Conservation (phyloP, 1,140 invertebrate species). For the Hydropsyche tenuis region DNA sequence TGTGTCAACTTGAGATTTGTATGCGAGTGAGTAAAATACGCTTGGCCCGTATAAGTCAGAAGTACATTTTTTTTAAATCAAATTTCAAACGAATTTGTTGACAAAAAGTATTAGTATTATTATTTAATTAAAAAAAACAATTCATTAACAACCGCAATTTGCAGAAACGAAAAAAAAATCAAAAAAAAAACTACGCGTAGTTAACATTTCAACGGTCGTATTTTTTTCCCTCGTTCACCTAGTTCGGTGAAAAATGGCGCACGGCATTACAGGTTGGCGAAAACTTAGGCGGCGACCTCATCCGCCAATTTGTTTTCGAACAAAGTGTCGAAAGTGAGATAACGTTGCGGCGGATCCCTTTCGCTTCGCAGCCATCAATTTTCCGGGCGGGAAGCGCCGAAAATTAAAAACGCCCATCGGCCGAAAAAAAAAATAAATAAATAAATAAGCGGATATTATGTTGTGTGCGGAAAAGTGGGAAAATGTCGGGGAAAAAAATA, state of each 20-base stretch:
- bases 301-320: conserved; percentile 11
- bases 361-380: conserved; percentile 43
- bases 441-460: too few species aligned
- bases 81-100: too few species aligned
- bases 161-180: too few species aligned
- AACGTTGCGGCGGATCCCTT: conserved; percentile 29
- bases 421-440: conserved; percentile 25
- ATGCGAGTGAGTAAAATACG: too few species aligned
- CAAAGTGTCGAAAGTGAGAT: conserved; percentile 20
- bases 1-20: too few species aligned
- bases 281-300: background rate
- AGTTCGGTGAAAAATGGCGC: background rate
- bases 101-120: too few species aligned
- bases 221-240: background rate
- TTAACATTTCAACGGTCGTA: too few species aligned
- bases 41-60: too few species aligned
- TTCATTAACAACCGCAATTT: too few species aligned
- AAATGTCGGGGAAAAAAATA: background rate
- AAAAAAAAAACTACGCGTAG: too few species aligned
- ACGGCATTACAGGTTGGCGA: background rate
- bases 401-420: conserved; percentile 16
- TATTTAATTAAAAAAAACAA: too few species aligned
- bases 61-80: too few species aligned
- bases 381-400: conserved; percentile 36
- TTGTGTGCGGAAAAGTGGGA: background rate